phyloP scores from a whole-genome alignment of 2,113 vertebrate genomes.

The Pseudolaguvia tuberculata region DNA sequence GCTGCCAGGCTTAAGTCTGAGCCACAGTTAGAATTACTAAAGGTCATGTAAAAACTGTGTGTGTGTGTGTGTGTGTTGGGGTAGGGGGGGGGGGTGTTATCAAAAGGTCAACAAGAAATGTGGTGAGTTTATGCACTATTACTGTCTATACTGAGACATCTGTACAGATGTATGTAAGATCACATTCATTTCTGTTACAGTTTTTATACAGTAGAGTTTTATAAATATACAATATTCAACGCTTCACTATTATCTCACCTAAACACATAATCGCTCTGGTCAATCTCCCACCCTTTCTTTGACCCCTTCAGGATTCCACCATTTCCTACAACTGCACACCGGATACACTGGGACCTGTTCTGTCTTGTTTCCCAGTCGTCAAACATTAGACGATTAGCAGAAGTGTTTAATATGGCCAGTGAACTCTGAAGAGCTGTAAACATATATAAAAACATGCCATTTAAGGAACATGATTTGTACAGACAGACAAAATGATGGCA shows the following conservation, averaged over 20 bases:
- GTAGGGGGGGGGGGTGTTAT: no score
- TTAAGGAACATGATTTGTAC: neutral
- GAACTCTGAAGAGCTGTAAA: constrained; percentile 60
- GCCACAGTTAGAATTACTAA: neutral
- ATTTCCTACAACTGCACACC: constrained; percentile 69
- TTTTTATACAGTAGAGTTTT: neutral
- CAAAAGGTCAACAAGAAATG: no score
- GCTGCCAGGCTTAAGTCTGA: neutral
- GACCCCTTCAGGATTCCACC: constrained; percentile 74
- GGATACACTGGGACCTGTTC: constrained; percentile 43
- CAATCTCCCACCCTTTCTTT: constrained; percentile 68
- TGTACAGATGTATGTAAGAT: no score
- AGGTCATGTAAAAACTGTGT: neutral
- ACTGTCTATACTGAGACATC: no score
- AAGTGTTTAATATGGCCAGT: constrained; percentile 62
- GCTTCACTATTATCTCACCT: constrained; percentile 55
- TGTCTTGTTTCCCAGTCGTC: constrained; percentile 61
- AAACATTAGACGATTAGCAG: constrained; percentile 61
- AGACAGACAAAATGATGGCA: neutral
- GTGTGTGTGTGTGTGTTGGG: no score
- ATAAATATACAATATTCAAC: neutral
- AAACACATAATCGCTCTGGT: constrained; percentile 75
- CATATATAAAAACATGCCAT: neutral
- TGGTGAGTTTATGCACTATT: no score
- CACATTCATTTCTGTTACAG: no score